phyloP scores from a whole-genome alignment of 2,113 vertebrate genomes.

The Anthoscopus minutus region DNA sequence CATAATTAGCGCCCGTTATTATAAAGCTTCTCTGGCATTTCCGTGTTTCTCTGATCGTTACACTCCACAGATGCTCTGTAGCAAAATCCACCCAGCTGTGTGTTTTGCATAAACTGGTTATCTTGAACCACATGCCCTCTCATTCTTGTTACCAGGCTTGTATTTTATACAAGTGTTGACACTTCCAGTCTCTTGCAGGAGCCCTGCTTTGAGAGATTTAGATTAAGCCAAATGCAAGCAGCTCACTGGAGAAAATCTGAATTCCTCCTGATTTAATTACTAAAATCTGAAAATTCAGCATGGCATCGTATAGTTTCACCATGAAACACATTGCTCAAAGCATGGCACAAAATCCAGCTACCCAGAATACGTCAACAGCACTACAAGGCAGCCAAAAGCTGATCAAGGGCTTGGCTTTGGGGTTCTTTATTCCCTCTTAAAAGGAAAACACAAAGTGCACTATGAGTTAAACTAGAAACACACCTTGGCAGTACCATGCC shows the following conservation, averaged over 20 bases:
- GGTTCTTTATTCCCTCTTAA: background rate
- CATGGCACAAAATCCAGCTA: background rate
- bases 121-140: background rate
- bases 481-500: background rate
- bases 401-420: background rate
- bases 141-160: background rate
- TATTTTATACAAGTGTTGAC: background rate
- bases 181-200: background rate
- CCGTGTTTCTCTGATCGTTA: background rate
- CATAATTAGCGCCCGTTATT: background rate
- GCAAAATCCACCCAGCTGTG: slow-evolving; percentile 16
- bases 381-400: background rate
- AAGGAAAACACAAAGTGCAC: background rate
- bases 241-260: background rate
- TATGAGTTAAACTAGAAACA: background rate
- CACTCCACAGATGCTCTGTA: background rate
- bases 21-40: background rate
- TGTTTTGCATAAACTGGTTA: slow-evolving; percentile 40
- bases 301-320: background rate
- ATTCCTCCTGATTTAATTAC: background rate
- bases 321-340: background rate
- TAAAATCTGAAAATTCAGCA: background rate
- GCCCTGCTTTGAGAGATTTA: background rate
- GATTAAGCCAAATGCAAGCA: background rate
- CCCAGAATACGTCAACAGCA: background rate